Conservation (phyloP, 2,888 invertebrate species). For the Ophioninae sp. region DNA sequence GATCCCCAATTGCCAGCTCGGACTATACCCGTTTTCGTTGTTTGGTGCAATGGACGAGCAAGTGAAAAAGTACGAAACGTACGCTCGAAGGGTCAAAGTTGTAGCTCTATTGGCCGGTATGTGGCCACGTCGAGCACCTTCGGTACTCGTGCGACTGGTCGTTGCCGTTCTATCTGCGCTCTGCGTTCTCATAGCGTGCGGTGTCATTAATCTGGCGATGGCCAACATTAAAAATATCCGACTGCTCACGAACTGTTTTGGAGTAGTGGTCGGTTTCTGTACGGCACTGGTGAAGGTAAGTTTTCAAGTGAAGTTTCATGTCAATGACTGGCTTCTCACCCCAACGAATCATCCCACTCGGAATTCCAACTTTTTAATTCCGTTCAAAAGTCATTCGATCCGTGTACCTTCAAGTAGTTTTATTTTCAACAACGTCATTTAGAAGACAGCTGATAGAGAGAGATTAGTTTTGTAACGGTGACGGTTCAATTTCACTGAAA, state of each 20-base stretch:
- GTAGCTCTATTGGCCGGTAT: conserved; percentile 53
- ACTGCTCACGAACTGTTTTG: conserved; percentile 54
- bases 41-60: conserved; percentile 34
- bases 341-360: no score
- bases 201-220: conserved; percentile 50
- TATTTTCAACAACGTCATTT: no score
- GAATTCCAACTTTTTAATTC: no score
- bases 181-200: conserved; percentile 19
- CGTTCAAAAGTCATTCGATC: no score
- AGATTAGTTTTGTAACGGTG: not conserved
- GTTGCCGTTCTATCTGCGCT: conserved; percentile 26
- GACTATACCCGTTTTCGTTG: not conserved
- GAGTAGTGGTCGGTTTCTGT: conserved; percentile 53
- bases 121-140: conserved; percentile 52
- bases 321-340: no score
- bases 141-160: conserved; percentile 25
- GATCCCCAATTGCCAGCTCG: not conserved
- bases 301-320: not conserved
- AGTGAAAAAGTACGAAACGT: conserved; percentile 40
- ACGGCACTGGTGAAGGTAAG: conserved; percentile 42
- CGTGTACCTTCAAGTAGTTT: no score
- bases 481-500: not conserved
- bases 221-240: conserved; percentile 45
- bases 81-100: conserved; percentile 42
- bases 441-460: no score